phyloP scores from a whole-genome alignment of 2,797 vertebrate genomes.

The Adelosebastes latens region DNA sequence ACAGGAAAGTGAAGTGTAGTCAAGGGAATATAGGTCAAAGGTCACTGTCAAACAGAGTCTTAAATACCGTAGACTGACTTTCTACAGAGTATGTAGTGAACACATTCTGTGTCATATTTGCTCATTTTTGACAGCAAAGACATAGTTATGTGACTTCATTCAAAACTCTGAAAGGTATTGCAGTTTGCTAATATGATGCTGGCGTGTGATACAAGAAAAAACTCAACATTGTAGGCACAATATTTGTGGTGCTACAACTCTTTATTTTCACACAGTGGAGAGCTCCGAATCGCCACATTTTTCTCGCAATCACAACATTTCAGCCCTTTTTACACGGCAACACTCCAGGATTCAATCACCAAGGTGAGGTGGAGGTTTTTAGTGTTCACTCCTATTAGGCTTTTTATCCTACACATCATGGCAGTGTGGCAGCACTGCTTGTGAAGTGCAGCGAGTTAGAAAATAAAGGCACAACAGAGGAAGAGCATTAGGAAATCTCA shows the following conservation, averaged over 20 bases:
- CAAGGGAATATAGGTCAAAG: conserved; percentile 22
- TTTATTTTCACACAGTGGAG: not conserved
- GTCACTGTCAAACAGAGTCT: not conserved
- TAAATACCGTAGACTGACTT: not conserved
- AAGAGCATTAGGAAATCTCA: not conserved
- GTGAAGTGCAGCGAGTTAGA: not conserved
- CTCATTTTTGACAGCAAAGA: not conserved
- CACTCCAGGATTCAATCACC: conserved; percentile 3
- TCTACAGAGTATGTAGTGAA: not conserved
- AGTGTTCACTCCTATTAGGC: not conserved
- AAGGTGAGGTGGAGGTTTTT: not conserved
- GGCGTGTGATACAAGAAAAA: conserved; percentile 2
- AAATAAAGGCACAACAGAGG: conserved; percentile 18
- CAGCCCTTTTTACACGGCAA: not conserved
- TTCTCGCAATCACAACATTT: not conserved
- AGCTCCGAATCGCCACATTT: conserved; percentile 12
- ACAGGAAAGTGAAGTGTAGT: not conserved
- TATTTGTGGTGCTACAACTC: not conserved
- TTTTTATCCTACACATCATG: conserved; percentile 8
- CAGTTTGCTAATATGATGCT: not conserved
- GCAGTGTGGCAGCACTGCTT: conserved; percentile 7
- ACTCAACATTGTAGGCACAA: not conserved
- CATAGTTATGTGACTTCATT: not conserved
- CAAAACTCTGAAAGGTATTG: not conserved
- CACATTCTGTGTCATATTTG: not conserved